These are phyloP conservation scores for Apoda limacodes DNA, from an alignment of 2,888 invertebrate species.

Conservation along the genomic window DNA sequence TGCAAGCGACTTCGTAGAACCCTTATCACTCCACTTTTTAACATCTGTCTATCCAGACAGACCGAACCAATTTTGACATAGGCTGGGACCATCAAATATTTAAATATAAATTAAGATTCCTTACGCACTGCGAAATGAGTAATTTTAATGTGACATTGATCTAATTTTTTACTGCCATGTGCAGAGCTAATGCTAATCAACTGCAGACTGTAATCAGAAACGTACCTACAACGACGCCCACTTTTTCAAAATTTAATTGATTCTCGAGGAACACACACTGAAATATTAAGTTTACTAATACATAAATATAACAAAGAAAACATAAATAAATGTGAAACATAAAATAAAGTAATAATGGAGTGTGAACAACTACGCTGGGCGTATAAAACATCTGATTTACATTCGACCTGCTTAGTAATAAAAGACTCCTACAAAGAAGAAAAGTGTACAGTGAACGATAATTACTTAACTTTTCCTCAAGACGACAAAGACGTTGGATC, in stretches of 20 bases:
- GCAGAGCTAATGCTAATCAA: conserved; percentile 23
- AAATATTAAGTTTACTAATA: too few species aligned
- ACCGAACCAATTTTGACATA: conserved; percentile 21
- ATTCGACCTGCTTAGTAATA: conserved; percentile 30
- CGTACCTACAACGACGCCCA: conserved; percentile 50
- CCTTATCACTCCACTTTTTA: conserved; percentile 22
- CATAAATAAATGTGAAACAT: too few species aligned
- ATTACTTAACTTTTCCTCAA: conserved; percentile 48
- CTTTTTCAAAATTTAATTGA: too few species aligned
- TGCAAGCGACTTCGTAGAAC: too few species aligned
- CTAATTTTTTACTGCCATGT: conserved; percentile 18
- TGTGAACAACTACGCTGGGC: conserved; percentile 40
- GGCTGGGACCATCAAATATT: too few species aligned
- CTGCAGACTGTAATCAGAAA: conserved; percentile 45
- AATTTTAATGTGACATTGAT: too few species aligned
- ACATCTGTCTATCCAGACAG: conserved; percentile 22
- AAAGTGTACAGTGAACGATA: conserved; percentile 31
- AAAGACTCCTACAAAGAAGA: conserved; percentile 32
- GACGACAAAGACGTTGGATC: conserved; percentile 34
- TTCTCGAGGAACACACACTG: too few species aligned
- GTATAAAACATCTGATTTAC: too few species aligned
- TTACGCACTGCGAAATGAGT: too few species aligned
- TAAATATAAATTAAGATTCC: too few species aligned
- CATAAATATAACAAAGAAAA: too few species aligned
- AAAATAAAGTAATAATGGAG: conserved; percentile 52